Base-by-base conservation (phyloP, 2,888 invertebrate genomes). In the Cephalotes varians region DNA sequence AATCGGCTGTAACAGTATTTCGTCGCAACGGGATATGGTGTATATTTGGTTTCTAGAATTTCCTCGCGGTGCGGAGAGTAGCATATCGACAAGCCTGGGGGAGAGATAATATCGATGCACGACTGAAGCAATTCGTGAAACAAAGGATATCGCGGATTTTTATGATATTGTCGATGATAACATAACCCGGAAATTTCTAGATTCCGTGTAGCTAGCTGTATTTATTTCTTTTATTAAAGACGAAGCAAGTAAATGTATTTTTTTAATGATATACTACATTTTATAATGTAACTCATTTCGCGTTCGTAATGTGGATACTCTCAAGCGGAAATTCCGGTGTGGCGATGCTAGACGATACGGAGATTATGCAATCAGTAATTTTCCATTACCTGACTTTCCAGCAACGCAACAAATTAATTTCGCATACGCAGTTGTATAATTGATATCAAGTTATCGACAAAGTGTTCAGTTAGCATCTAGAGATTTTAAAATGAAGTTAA, bases 111-210 rank as follows among this genome's bases (percentile, higher is more conserved):
- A 77, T 69, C 54, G 40, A 28, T n/a, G 54, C 51, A 54, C 40
- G 54, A 54, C 54, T 31, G 18, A 37, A 56, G 9, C 21, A 56
- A 77, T 77, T 56, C 54, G 44, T 12, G 69, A 56, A 56, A 69
- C 34, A 64, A 67, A 76, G 28, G 54, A 37, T 65, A 28, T 49
- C 49, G 34, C 10, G 47, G 31, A n/a, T 76, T 67, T n/a, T 65
- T 67, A 67, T 28, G 76, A 76, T 65, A 51, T 18, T 10, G 10
- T 76, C 47, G 34, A 49, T 44, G 74, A 74, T 74, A 74, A 74
- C 34, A 7, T 28, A 28, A n/a, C n/a, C 64, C 64, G 64, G 64
- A 74, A 74, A 74, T 28, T n/a, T 40, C 51, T n/a, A n/a, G n/a
- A 28, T 76, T 64, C 34, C 40, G n/a, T 34, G 10, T 69, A 71